A percentile compares a stretch with the other conserved stretches of the same genome.
Conservation (phyloP, 2,113 vertebrate genomes). For the Todiramphus chloris region DNA sequence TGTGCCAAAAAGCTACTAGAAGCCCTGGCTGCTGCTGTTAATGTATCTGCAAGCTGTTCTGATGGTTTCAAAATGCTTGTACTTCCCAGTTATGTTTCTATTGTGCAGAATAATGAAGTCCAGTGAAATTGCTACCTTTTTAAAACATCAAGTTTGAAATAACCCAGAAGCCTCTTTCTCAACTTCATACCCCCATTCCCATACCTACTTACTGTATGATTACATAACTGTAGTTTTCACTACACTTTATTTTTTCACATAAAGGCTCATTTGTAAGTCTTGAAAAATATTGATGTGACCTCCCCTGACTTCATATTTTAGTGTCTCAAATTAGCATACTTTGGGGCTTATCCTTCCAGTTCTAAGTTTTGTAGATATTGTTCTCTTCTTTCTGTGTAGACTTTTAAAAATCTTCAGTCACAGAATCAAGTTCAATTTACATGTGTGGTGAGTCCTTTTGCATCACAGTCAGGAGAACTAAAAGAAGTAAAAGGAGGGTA, state of each 20-base stretch:
- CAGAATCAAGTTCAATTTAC: not conserved
- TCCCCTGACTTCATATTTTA: not conserved
- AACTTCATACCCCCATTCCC: not conserved
- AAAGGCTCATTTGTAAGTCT: not conserved
- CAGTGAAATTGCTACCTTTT: not conserved
- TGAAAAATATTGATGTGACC: not conserved
- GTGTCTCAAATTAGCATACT: not conserved
- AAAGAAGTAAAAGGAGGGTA: not conserved
- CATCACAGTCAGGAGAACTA: not conserved
- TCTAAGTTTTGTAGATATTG: not conserved
- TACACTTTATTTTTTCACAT: not conserved
- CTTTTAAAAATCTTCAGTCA: not conserved
- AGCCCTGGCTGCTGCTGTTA: not conserved
- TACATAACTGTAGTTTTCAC: not conserved
- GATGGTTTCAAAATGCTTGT: not conserved
- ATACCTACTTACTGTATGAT: not conserved
- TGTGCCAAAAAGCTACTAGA: not conserved
- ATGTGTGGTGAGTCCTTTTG: accelerated
- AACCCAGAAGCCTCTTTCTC: not conserved
- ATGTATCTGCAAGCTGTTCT: not conserved
- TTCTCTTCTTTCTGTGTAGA: not conserved
- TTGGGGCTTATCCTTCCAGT: not conserved
- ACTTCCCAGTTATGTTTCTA: not conserved
- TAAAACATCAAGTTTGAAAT: not conserved
- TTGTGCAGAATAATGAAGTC: not conserved